phyloP scores from a whole-genome alignment of 2,888 invertebrate genomes.

The Thereva nobilitata region DNA sequence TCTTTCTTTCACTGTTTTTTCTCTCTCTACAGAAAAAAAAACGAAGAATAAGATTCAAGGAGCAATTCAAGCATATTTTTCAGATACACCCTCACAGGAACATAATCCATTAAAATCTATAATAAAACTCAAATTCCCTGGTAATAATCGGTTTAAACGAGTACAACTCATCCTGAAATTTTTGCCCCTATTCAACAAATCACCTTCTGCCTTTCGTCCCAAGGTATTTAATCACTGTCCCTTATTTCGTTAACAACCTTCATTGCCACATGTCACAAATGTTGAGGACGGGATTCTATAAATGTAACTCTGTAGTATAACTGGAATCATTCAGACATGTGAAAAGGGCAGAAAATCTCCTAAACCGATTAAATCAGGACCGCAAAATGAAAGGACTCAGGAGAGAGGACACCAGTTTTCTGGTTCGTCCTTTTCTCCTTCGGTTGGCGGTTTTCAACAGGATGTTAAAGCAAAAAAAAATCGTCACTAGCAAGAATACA shows the following conservation, averaged over 20 bases:
- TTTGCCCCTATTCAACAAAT: neutral
- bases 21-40: too few relatives aligned
- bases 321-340: constrained; percentile 19
- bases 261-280: constrained; percentile 35
- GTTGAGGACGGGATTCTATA: constrained; percentile 16
- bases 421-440: constrained; percentile 3
- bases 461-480: constrained; percentile 7
- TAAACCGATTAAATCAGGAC: constrained; percentile 36
- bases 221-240: constrained; percentile 18
- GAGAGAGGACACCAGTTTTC: constrained; percentile 3
- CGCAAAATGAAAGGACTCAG: constrained; percentile 17
- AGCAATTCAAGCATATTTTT: too few relatives aligned
- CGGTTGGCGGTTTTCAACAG: constrained; percentile 10
- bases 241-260: constrained; percentile 33
- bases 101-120: too few relatives aligned
- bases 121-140: too few relatives aligned
- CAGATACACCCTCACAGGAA: too few relatives aligned
- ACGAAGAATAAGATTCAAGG: too few relatives aligned
- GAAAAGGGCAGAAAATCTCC: constrained; percentile 35
- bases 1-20: too few relatives aligned
- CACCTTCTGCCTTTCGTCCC: neutral
- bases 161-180: constrained; percentile 6
- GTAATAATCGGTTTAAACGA: neutral
- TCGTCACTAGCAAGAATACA: too few relatives aligned
- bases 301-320: constrained; percentile 14